Evolutionary conservation across 2,797 vertebrate genomes (phyloP).

Genomic region (Pseudochirops cupreus): DNA sequence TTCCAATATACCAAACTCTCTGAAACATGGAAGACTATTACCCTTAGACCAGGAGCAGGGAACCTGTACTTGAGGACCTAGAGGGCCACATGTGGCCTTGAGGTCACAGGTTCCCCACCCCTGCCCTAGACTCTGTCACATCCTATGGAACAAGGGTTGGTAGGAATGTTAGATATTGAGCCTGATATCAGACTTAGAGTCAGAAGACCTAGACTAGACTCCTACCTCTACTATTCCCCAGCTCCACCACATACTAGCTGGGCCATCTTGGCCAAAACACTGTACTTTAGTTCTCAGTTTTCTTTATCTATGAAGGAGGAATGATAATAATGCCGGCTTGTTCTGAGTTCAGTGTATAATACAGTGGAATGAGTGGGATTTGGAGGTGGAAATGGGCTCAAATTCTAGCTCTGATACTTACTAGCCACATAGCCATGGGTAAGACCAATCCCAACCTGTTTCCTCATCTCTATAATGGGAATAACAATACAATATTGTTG

Average conservation of each 20-base stretch:
- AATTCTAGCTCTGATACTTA: background rate
- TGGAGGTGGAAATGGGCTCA: background rate
- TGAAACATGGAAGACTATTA: background rate
- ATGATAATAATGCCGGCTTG: background rate
- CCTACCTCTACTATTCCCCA: background rate
- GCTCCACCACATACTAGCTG: background rate
- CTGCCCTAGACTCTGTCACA: background rate
- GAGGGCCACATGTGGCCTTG: too few relatives aligned
- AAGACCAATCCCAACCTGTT: fast-evolving
- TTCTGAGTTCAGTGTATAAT: background rate
- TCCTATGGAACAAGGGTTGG: background rate
- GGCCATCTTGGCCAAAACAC: background rate
- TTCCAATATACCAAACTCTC: background rate
- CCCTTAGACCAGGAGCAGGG: too few relatives aligned
- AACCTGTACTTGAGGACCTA: too few relatives aligned
- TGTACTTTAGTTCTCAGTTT: background rate
- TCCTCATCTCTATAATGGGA: background rate
- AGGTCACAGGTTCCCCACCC: too few relatives aligned
- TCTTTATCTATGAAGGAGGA: background rate
- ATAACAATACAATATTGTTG: background rate
- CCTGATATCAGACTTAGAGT: background rate
- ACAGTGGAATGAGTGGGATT: background rate
- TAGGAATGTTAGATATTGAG: background rate
- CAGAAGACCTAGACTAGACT: background rate
- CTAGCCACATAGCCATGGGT: background rate